Conservation (phyloP, 2,113 vertebrate genomes). For the Brienomyrus longianalis region DNA sequence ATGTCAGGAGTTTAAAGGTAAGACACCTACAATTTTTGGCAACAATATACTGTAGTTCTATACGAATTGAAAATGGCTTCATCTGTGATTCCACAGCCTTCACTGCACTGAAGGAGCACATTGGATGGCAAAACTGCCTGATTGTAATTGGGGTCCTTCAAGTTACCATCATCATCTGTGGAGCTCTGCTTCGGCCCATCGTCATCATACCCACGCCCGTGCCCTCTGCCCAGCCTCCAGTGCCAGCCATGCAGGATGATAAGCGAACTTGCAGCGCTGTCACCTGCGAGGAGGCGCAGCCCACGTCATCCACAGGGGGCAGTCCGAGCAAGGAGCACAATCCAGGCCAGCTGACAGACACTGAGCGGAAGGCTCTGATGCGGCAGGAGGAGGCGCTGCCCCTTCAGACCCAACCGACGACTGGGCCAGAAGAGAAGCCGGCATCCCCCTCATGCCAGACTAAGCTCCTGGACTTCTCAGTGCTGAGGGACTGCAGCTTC, state of each 20-base stretch:
- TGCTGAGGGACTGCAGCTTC: constrained; percentile 79
- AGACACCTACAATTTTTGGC: background rate
- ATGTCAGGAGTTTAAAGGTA: background rate
- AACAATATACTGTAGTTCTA: background rate
- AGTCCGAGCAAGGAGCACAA: constrained; percentile 45
- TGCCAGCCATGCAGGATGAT: constrained; percentile 64
- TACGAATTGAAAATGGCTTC: background rate
- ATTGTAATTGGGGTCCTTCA: constrained; percentile 78
- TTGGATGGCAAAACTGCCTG: constrained; percentile 84
- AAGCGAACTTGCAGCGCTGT: constrained; percentile 65
- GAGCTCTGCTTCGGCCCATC: constrained; percentile 76
- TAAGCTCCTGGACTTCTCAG: constrained; percentile 78
- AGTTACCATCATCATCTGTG: constrained; percentile 71
- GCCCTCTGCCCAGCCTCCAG: constrained; percentile 41
- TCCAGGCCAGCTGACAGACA: background rate
- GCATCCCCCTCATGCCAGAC: background rate
- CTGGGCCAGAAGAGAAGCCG: background rate
- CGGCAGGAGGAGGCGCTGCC: constrained; percentile 27
- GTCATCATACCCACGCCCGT: constrained; percentile 55
- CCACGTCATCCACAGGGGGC: constrained; percentile 65
- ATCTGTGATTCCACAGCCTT: constrained; percentile 57
- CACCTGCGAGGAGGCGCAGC: constrained; percentile 71
- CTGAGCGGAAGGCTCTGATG: constrained; percentile 40
- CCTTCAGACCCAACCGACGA: background rate
- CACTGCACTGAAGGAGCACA: constrained; percentile 72